Evolutionary conservation across 1,140 invertebrate species (phyloP), one percentile per base, ranked within the genome.

Genomic region (Trachymyrmex septentrionalis): DNA sequence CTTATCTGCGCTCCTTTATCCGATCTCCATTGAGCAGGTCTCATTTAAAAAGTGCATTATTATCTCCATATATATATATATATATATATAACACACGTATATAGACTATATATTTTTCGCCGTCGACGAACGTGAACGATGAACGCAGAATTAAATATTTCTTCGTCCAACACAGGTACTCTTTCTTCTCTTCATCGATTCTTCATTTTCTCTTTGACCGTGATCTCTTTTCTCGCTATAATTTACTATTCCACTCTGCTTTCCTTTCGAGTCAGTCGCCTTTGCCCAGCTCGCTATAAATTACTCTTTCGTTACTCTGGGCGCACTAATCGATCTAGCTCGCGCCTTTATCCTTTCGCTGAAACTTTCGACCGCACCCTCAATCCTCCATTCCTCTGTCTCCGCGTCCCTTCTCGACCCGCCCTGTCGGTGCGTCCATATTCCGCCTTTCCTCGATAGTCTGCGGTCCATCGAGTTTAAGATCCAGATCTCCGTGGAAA

Each of bases 1-100:
- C 75, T 85, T 78, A 67, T 85, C 72, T 85, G 21, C 50, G 73
- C 44, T 78, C 38, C 30, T 85, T 85, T 78, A 78, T 78, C 50
- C 61, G 61, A 61, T 50, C 73, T 76, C 61, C 72, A 85, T 85
- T 75, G 63, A 78, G 72, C 82, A 34, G 73, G 69, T 84, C 55
- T 84, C 80, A 84, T 84, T 84, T 84, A 84, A 84, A 82, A 82
- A 84, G 80, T 84, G 69, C 80, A 84, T 84, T 84, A 84, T 84
- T 84, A 73, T 82, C 21, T 82, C 1, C 19, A 30, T 38, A 38
- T 53, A 53, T 80, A 50, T 67, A 66, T 53, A 53, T 44, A 69
- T 44, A n/a, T n/a, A n/a, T n/a, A n/a, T n/a, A n/a, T n/a, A n/a
- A n/a, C 30, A 30, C 30, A 30, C 30, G 30, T 34, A 67, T 38